phyloP scores from a whole-genome alignment of 2,797 vertebrate genomes.

The Potorous gilbertii region DNA sequence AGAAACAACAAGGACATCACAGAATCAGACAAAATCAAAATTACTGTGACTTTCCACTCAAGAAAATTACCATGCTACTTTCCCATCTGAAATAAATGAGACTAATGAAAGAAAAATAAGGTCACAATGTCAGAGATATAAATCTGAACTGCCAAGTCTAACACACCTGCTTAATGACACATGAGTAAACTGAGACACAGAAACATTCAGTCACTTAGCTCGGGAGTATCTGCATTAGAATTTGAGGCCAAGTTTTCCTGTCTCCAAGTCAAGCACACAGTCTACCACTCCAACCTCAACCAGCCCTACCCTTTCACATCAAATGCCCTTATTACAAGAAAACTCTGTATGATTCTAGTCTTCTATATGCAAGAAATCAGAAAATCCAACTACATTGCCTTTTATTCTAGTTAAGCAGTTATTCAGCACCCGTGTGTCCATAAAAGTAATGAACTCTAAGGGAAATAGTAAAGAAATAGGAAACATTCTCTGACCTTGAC shows the following conservation, averaged over 20 bases:
- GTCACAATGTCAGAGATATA: background rate
- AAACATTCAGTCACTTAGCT: background rate
- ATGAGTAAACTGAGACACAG: background rate
- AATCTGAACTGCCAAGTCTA: background rate
- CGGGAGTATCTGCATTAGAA: background rate
- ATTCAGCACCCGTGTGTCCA: background rate
- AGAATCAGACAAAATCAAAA: background rate
- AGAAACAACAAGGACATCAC: background rate
- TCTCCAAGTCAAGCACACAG: background rate
- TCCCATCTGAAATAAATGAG: background rate
- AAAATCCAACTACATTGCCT: background rate
- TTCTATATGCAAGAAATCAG: background rate
- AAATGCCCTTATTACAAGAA: background rate
- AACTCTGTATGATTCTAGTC: background rate
- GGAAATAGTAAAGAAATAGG: background rate
- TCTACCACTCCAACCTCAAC: background rate
- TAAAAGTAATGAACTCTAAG: background rate
- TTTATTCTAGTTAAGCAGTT: background rate
- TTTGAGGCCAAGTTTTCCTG: background rate
- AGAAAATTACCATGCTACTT: background rate
- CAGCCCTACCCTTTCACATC: background rate
- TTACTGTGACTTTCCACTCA: background rate
- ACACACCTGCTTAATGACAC: background rate
- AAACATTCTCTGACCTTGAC: background rate
- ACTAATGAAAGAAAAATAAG: background rate